Conservation (phyloP, 2,888 invertebrate genomes). For the Chrysolina americana region DNA sequence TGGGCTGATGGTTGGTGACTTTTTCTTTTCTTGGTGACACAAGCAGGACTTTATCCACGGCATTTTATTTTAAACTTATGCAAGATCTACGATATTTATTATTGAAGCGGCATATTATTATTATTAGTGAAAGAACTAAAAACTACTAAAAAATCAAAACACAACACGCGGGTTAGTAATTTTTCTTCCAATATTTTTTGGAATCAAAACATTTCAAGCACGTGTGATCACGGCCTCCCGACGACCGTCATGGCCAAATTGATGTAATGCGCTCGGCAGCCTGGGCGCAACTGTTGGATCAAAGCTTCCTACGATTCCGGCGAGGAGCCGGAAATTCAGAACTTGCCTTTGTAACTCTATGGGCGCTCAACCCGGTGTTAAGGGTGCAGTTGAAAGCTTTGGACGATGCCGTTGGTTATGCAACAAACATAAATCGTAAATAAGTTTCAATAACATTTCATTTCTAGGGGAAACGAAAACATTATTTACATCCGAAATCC, state of each 20-base stretch:
- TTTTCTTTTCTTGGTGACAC: constrained; percentile 70
- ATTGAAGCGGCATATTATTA: neutral
- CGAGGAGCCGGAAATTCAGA: constrained; percentile 54
- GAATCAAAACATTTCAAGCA: constrained; percentile 51
- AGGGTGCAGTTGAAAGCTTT: constrained; percentile 39
- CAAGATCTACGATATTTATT: neutral
- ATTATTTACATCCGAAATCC: no score
- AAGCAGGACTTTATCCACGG: constrained; percentile 71
- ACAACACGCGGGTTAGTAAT: constrained; percentile 42
- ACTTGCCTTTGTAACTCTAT: constrained; percentile 38
- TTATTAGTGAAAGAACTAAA: constrained; percentile 23
- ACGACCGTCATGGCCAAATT: constrained; percentile 49
- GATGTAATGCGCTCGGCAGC: constrained; percentile 62
- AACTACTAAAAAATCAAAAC: constrained; percentile 23
- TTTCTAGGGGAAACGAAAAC: no score
- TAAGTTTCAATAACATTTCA: no score
- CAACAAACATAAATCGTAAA: neutral
- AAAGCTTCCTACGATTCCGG: constrained; percentile 33
- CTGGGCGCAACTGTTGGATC: constrained; percentile 66
- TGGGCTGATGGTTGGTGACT: constrained; percentile 68
- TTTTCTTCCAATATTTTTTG: constrained; percentile 24
- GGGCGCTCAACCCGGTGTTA: constrained; percentile 49
- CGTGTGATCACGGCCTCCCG: constrained; percentile 49
- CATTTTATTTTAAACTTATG: constrained; percentile 57
- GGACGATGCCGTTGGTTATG: neutral